Evolutionary conservation across 1,140 invertebrate genomes (phyloP).

Genomic region (Sycobia sp.): DNA sequence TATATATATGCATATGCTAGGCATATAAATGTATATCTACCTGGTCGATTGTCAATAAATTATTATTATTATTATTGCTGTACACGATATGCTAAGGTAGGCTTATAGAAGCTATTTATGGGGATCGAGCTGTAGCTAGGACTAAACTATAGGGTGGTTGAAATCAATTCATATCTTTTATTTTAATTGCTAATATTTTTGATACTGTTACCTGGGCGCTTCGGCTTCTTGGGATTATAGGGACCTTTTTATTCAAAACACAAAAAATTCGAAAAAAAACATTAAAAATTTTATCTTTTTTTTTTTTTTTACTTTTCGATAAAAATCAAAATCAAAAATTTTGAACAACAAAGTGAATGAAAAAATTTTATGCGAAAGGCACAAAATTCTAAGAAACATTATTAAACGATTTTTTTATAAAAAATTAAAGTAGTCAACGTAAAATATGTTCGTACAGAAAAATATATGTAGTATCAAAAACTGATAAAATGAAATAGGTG

Average conservation of each 20-base stretch:
- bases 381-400: no score
- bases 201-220: constrained; percentile 28
- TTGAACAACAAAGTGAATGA: no score
- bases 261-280: constrained; percentile 17
- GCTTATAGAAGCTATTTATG: constrained; percentile 9
- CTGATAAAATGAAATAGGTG: neutral
- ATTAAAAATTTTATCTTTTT: neutral
- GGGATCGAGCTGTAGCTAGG: constrained; percentile 10
- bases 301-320: neutral
- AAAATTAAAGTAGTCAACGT: neutral
- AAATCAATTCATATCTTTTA: constrained; percentile 28
- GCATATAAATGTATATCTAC: no score
- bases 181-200: constrained; percentile 13
- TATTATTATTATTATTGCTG: constrained; percentile 10
- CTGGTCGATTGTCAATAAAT: neutral
- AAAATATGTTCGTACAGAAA: no score
- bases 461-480: neutral
- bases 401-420: neutral
- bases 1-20: constrained; percentile 6
- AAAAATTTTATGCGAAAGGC: no score
- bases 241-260: constrained; percentile 26
- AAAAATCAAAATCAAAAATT: constrained; percentile 6
- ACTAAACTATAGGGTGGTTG: constrained; percentile 34
- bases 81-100: constrained; percentile 16
- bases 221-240: constrained; percentile 31